phyloP scores from a whole-genome alignment of 1,140 invertebrate species.

The Lerema accius region DNA sequence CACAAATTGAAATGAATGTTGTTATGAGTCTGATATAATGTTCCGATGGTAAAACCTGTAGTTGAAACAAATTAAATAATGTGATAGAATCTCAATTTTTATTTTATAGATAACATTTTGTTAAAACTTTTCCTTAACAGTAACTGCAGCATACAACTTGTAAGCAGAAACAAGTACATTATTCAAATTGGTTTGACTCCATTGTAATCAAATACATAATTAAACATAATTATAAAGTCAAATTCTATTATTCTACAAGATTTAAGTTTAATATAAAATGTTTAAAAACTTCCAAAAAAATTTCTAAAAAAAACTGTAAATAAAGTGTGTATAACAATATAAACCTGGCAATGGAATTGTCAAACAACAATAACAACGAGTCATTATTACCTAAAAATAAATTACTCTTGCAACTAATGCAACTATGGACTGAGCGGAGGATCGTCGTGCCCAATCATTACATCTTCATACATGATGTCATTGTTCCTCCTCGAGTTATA shows the following conservation, averaged over 20 bases:
- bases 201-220: too few species aligned
- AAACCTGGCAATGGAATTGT: constrained; percentile 23
- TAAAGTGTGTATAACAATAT: constrained; percentile 1
- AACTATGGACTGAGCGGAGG: constrained; percentile 73
- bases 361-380: constrained; percentile 29
- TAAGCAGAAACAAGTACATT: not conserved
- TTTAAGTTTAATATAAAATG: not conserved
- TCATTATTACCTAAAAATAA: constrained; percentile 37
- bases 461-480: constrained; percentile 79
- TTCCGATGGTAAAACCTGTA: too few species aligned
- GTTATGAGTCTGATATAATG: too few species aligned
- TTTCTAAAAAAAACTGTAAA: constrained; percentile 5
- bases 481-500: constrained; percentile 68
- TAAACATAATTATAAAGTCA: not conserved
- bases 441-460: constrained; percentile 81
- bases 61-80: too few species aligned
- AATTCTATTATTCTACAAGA: not conserved
- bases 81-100: too few species aligned
- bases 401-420: constrained; percentile 25
- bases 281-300: not conserved
- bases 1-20: too few species aligned
- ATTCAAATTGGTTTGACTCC: not conserved
- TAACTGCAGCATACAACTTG: too few species aligned
- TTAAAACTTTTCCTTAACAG: too few species aligned
- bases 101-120: too few species aligned